Evolutionary conservation across 1,140 invertebrate species (phyloP).

Genomic region (Caligus rogercresseyi): DNA sequence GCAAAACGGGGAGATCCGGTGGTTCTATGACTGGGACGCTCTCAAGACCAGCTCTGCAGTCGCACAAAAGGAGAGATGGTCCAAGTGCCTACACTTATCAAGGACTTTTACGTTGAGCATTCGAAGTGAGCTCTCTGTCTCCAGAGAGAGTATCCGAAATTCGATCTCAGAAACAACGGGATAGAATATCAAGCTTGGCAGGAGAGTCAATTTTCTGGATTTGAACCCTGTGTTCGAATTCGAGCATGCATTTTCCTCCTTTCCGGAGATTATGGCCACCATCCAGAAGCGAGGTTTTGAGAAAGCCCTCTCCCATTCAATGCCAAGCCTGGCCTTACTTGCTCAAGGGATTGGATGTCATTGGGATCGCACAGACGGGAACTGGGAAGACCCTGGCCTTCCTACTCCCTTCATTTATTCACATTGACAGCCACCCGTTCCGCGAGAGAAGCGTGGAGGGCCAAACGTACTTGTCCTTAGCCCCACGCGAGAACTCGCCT

Average conservation of each 20-base stretch:
- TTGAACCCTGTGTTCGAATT: conserved; percentile 68
- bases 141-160: conserved; percentile 41
- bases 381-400: conserved; percentile 73
- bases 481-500: conserved; percentile 75
- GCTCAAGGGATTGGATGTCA: conserved; percentile 62
- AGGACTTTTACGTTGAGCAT: conserved; percentile 69
- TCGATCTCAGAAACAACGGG: conserved; percentile 25
- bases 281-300: conserved; percentile 62
- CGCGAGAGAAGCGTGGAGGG: conserved; percentile 46
- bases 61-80: conserved; percentile 38
- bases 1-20: no score
- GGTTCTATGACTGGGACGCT: conserved; percentile 30
- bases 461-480: conserved; percentile 70
- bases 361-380: conserved; percentile 73
- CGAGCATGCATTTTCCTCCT: conserved; percentile 58
- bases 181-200: conserved; percentile 21
- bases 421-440: conserved; percentile 58
- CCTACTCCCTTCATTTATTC: conserved; percentile 68
- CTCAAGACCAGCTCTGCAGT: conserved; percentile 30
- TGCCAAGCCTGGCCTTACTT: conserved; percentile 74
- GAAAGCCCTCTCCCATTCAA: conserved; percentile 74
- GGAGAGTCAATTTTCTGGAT: conserved; percentile 33
- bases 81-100: conserved; percentile 45
- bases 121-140: conserved; percentile 45
- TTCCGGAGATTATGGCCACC: conserved; percentile 61